Evolutionary conservation across 2,113 vertebrate species (phyloP), one percentile per base, ranked within the genome.

Genomic region (Sciurus niger): DNA sequence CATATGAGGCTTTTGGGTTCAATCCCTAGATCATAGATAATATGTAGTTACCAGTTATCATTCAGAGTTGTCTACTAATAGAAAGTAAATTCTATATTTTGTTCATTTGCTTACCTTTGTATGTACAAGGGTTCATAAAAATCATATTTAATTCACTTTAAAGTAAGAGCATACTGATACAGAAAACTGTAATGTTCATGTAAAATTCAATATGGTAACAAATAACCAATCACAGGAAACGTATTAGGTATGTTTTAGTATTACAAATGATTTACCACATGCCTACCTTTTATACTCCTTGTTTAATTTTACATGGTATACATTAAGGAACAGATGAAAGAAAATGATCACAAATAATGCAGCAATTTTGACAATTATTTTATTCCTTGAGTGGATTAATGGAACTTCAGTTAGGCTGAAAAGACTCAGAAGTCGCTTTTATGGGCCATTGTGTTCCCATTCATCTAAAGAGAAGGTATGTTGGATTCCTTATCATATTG

Each of bases 221-320:
- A 16, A n/a, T 8, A 95, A 37, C 6, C 22, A 90, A 72, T 58
- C 11, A 46, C 4, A 58, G 37, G 18, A 82, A 84, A 93, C 74
- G n/a, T 25, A 83, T 78, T 85, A 89, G 63, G 37, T 48, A 77
- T 48, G 25, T 76, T 37, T 79, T 93, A 86, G 53, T 85, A 58
- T 84, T 77, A 89, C 78, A 83, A 16, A 70, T n/a, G 34, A n/a
- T 7, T 63, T 0, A 6, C 1, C 25, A 30, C 18, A 55, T 74
- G 90, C n/a, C 63, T 68, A 25, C 43, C 28, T 78, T 83, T 78
- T 46, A 22, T 77, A 68, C 4, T 58, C 5, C 9, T 73, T 84
- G 32, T 67, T 90, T 68, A 37, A 40, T 32, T 90, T 70, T 83
- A 48, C 30, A 28, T 58, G 24, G 40, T 2, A 1, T 74, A 43